Conservation (phyloP, 2,797 vertebrate species). For the Prionace glauca region DNA sequence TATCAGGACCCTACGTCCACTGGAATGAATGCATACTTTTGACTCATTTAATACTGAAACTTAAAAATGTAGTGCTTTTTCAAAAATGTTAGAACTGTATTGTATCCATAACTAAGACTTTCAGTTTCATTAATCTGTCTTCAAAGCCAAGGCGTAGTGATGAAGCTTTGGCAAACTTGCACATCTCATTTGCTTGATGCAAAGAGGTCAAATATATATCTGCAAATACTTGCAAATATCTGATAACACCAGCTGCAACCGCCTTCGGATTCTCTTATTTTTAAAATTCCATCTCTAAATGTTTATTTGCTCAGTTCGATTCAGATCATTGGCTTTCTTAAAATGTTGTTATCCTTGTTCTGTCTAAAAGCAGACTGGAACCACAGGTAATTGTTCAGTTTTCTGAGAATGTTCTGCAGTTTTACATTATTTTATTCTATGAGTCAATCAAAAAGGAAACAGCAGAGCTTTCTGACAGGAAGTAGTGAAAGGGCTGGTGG, state of each 20-base stretch:
- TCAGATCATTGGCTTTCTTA: not conserved
- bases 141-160: not conserved
- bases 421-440: not conserved
- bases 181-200: slow-evolving; percentile 34
- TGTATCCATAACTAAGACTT: not conserved
- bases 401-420: not conserved
- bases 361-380: not conserved
- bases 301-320: not conserved
- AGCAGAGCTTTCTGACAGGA: slow-evolving; percentile 21
- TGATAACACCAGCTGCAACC: slow-evolving; percentile 13
- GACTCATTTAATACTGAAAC: not conserved
- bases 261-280: not conserved
- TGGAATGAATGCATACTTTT: not conserved
- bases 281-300: slow-evolving; percentile 12
- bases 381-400: not conserved
- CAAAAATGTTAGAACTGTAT: not conserved
- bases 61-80: not conserved
- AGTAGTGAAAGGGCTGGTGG: not conserved
- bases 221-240: slow-evolving; percentile 31
- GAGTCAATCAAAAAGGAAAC: slow-evolving; percentile 7
- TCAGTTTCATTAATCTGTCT: not conserved
- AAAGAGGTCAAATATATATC: not conserved
- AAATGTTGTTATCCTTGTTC: not conserved
- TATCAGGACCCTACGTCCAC: not conserved
- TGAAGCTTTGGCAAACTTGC: not conserved